Evolutionary conservation across 2,797 vertebrate species (phyloP), one percentile per base, ranked within the genome.

Genomic region (Tokudaia tokunoshimensis): DNA sequence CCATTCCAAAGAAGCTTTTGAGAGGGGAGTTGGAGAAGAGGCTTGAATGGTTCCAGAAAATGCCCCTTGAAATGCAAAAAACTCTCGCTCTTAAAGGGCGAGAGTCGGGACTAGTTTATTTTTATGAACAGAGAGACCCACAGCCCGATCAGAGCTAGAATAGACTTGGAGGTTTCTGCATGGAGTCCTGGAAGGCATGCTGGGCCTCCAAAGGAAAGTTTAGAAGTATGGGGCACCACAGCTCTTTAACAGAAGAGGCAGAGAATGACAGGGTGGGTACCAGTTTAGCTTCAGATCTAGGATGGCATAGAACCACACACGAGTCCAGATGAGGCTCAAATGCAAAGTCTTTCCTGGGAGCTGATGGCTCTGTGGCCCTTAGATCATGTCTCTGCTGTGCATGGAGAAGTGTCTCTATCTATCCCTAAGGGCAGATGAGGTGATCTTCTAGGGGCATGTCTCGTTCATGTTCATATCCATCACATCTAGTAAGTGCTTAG

Each of bases 21-120:
- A 37, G 20, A 20, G 61, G 74, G 57, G 20, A 61, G 78, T 74
- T 89, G 81, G 29, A 84, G 61, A 12, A 57, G 41, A 97, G 50
- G 61, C 88, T 89, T 94, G 7, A 55, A 74, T n/a, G 41, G 85
- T 76, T 95, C 70, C 52, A 95, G 57, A 78, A 96, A 95, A 80
- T 13, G 26, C 22, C 24, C 26, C 29, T 95, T 89, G 76, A 96
- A 81, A 92, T 89, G 70, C 80, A 94, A 94, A 94, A 95, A 65
- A 59, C 9, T 59, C 12, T 89, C 41, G 70, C 20, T 86, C 26
- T 44, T 94, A 85, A 83, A 86, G 85, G 44, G 44, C 70, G 61
- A 93, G n/a, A 79, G 61, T 79, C 12, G 5, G 29, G 52, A 72
- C 50, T 88, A 13, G 52, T 91, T 94, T 19, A 1, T 31, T 89